These are phyloP conservation scores for Phoeniculus purpureus DNA, from an alignment of 2,797 vertebrate genomes.

Conservation along the genomic window DNA sequence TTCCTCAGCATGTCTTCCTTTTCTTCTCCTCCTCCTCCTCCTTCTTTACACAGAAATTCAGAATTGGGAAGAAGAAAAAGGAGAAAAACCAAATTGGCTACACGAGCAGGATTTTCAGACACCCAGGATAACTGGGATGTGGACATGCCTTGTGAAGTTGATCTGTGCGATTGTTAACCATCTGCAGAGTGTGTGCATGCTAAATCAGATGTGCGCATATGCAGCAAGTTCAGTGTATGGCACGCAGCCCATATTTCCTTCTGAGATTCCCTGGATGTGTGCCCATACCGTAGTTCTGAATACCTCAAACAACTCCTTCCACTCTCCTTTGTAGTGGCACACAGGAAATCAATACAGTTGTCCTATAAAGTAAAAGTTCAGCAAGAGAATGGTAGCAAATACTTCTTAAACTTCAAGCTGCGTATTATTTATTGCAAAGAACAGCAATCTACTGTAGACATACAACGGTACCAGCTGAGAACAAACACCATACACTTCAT, in stretches of 20 bases:
- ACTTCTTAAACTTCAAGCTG: not conserved
- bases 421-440: constrained; percentile 8
- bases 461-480: constrained; percentile 5
- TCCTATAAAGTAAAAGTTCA: not conserved
- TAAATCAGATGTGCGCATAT: constrained; percentile 44
- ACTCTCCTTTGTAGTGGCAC: not conserved
- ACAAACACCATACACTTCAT: not conserved
- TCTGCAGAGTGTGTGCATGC: not conserved
- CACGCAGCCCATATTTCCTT: constrained; percentile 18
- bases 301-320: constrained; percentile 2
- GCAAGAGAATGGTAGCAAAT: not conserved
- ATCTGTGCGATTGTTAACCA: constrained; percentile 30
- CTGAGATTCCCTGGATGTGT: constrained; percentile 29
- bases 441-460: not conserved
- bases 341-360: not conserved
- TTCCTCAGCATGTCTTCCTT: not conserved
- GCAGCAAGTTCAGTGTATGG: constrained; percentile 39
- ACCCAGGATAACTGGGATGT: not conserved
- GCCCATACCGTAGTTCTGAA: constrained; percentile 13
- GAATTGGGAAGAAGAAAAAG: not conserved
- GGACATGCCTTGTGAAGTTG: not conserved
- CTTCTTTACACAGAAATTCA: not conserved
- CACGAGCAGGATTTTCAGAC: constrained; percentile 30
- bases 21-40: not conserved
- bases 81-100: not conserved